A percentile compares a stretch with the other conserved stretches of the same genome.
Evolutionary conservation across 2,888 invertebrate genomes (phyloP).

Genomic region (Euzophera pinguis): DNA sequence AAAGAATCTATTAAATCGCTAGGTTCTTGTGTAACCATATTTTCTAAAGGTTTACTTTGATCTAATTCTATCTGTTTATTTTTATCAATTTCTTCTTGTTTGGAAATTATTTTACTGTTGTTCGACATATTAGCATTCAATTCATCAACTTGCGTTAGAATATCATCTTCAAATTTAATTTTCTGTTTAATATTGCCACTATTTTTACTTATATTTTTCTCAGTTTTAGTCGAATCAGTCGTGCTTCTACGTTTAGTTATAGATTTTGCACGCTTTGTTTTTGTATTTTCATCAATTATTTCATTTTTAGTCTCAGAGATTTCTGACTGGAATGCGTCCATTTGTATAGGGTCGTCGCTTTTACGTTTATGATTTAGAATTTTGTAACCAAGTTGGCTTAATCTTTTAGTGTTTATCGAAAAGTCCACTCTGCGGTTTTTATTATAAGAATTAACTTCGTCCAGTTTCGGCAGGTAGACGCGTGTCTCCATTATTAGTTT

Average conservation of each 20-base stretch:
- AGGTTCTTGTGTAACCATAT: no score
- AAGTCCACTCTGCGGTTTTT: background rate
- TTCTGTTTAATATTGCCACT: background rate
- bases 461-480: background rate
- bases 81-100: background rate
- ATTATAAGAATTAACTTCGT: background rate
- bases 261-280: background rate
- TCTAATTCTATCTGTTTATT: background rate
- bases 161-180: slow-evolving; percentile 2
- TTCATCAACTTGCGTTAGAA: background rate
- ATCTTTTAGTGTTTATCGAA: background rate
- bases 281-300: background rate
- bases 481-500: slow-evolving; percentile 8
- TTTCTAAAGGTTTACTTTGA: background rate
- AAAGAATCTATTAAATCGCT: no score
- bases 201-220: background rate
- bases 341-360: background rate
- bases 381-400: background rate
- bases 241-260: no score
- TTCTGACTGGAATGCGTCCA: background rate
- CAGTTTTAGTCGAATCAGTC: background rate
- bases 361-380: background rate
- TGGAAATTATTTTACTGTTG: background rate
- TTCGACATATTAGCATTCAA: background rate
- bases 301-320: background rate